Evolutionary conservation across 2,113 vertebrate genomes (phyloP).

Genomic region (Engystomops pustulosus): DNA sequence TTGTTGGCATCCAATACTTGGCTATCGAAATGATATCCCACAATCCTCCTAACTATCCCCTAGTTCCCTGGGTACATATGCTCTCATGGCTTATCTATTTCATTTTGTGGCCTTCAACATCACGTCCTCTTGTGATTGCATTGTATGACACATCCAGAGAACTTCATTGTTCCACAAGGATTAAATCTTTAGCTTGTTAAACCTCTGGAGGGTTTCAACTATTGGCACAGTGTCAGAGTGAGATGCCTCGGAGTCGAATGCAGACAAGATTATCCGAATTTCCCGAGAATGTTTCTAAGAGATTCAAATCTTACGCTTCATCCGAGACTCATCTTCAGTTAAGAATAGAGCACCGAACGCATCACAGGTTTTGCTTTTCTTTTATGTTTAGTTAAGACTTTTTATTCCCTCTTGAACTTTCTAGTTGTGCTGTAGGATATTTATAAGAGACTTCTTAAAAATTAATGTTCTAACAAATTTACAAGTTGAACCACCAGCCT

Average conservation of each 20-base stretch:
- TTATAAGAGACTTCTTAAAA: background rate
- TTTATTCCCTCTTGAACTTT: background rate
- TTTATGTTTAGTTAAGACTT: background rate
- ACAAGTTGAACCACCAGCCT: background rate
- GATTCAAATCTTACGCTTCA: background rate
- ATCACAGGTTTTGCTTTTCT: background rate
- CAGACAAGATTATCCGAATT: background rate
- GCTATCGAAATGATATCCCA: too few species aligned
- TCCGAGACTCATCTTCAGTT: background rate
- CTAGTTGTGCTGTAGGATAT: background rate
- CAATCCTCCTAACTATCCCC: too few species aligned
- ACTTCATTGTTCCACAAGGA: background rate
- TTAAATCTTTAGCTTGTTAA: constrained; percentile 1
- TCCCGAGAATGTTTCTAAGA: background rate
- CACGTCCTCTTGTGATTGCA: background rate
- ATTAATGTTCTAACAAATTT: background rate
- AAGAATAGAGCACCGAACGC: background rate
- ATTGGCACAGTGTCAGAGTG: background rate
- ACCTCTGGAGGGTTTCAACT: background rate
- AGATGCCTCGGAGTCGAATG: background rate
- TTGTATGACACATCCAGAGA: background rate
- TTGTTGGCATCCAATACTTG: too few species aligned
- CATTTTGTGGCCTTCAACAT: background rate
- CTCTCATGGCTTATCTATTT: background rate
- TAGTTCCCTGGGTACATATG: too few species aligned